phyloP scores from a whole-genome alignment of 2,113 vertebrate species.

The Isichthys henryi region DNA sequence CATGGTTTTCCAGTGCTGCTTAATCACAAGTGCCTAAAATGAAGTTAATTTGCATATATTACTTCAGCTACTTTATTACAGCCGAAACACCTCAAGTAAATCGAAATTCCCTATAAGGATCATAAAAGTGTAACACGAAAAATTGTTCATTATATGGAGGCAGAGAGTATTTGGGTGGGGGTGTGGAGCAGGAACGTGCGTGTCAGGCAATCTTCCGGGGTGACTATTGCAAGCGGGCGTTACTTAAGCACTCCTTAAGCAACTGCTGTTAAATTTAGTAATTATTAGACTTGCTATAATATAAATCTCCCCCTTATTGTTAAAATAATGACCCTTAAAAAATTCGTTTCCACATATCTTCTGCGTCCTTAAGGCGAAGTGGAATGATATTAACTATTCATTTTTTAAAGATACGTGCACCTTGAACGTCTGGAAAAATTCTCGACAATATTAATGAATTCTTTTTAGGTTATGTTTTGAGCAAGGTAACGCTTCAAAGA shows the following conservation, averaged over 20 bases:
- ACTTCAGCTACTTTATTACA: constrained; percentile 1
- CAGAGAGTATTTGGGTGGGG: constrained; percentile 12
- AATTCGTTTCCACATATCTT: not conserved
- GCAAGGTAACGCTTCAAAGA: not conserved
- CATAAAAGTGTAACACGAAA: not conserved
- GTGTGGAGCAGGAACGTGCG: not conserved
- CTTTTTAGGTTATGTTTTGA: not conserved
- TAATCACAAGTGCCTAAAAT: not conserved
- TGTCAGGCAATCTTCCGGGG: constrained; percentile 2
- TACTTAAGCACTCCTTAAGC: not conserved
- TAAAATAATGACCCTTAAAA: not conserved
- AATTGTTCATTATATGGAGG: constrained; percentile 9
- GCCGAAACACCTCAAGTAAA: not conserved
- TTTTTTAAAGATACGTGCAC: not conserved
- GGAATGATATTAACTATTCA: not conserved
- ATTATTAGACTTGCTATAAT: not conserved
- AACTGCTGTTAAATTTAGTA: not conserved
- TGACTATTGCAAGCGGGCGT: not conserved
- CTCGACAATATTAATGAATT: not conserved
- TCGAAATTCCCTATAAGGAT: constrained; percentile 3
- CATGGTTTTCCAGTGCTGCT: not conserved
- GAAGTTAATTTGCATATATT: not conserved
- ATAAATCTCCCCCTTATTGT: not conserved
- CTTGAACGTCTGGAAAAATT: not conserved
- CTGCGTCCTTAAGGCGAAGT: not conserved